phyloP scores from a whole-genome alignment of 2,113 vertebrate species.

The Sminthopsis crassicaudata region DNA sequence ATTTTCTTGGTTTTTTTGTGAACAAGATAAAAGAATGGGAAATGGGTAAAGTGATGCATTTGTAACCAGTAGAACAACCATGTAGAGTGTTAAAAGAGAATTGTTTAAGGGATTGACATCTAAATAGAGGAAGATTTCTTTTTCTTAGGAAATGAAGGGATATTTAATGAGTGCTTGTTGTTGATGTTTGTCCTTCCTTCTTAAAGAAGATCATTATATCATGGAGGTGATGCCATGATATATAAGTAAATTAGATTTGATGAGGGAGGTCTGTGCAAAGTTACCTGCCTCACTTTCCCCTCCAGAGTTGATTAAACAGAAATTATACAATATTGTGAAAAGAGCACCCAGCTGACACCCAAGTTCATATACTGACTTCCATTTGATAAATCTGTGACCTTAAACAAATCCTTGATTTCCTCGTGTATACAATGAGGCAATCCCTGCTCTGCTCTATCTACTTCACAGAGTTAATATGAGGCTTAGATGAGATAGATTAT shows the following conservation, averaged over 20 bases:
- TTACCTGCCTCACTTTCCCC: no score
- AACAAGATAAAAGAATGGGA: background rate
- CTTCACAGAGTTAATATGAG: background rate
- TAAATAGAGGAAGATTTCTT: background rate
- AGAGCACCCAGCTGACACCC: background rate
- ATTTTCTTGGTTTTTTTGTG: background rate
- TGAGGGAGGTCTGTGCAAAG: no score
- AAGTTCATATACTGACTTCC: no score
- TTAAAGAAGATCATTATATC: no score
- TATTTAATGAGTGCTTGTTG: background rate
- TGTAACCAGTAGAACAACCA: background rate
- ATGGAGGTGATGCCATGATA: no score
- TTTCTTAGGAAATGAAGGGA: background rate
- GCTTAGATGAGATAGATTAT: background rate
- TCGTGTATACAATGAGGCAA: background rate
- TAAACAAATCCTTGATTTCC: background rate
- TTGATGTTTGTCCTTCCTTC: no score
- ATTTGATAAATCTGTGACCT: background rate
- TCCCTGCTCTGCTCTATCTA: background rate
- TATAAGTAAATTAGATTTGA: no score
- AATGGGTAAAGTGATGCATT: background rate
- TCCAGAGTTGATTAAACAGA: background rate
- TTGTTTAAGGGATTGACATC: background rate
- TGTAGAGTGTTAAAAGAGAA: background rate
- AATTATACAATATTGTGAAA: background rate